Evolutionary conservation across 2,113 vertebrate genomes (phyloP).

Genomic region (Ceyx cyanopectus): DNA sequence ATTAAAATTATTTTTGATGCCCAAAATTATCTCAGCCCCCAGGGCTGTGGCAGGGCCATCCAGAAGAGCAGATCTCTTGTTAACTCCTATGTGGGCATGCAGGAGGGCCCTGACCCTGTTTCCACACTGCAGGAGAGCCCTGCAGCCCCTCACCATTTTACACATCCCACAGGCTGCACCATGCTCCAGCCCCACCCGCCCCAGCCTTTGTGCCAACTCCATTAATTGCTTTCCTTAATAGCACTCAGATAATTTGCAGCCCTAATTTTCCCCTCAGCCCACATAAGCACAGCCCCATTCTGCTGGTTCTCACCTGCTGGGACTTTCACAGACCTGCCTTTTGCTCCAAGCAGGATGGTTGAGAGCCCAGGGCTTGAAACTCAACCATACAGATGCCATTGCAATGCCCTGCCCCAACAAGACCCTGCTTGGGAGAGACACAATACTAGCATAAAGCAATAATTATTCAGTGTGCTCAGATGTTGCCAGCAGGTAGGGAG

Average conservation of each 20-base stretch:
- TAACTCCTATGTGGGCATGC: neutral
- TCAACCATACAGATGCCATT: neutral
- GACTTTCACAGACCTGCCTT: neutral
- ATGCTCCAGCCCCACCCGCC: fast-evolving
- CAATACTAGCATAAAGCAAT: neutral
- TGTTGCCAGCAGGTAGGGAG: neutral
- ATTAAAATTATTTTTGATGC: no score
- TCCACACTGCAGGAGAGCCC: fast-evolving
- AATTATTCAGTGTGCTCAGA: neutral
- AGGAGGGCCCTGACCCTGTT: neutral
- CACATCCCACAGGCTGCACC: neutral
- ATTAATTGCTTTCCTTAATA: neutral
- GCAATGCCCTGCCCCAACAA: neutral
- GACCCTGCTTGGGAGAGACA: neutral
- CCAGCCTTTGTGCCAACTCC: neutral
- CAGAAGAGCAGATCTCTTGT: neutral
- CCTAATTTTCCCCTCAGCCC: neutral
- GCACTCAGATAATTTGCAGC: neutral
- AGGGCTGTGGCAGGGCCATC: neutral
- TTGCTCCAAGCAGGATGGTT: neutral
- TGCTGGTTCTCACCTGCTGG: neutral
- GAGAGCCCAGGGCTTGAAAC: neutral
- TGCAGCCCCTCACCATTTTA: neutral
- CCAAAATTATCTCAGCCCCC: neutral
- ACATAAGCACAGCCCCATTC: neutral